Evolutionary conservation across 2,797 vertebrate genomes (phyloP).

Genomic region (Falco novaeseelandiae): DNA sequence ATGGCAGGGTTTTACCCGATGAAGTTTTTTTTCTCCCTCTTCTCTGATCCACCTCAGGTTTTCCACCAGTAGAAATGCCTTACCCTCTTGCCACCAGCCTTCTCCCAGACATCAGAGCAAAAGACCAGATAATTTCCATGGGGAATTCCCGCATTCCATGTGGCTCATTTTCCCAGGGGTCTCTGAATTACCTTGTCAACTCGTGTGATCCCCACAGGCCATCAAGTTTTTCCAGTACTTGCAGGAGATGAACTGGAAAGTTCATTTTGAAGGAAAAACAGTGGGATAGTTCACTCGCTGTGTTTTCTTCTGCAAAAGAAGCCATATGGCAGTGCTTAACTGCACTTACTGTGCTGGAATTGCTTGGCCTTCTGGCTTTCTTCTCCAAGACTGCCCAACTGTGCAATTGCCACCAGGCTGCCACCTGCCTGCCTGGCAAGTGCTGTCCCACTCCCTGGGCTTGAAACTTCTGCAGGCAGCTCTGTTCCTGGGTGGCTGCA

Average conservation of each 20-base stretch:
- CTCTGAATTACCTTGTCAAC: not conserved
- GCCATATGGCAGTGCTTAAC: conserved; percentile 9
- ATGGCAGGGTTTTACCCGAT: fast-evolving
- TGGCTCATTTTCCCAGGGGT: not conserved
- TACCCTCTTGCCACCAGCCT: not conserved
- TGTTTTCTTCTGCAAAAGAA: not conserved
- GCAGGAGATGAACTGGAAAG: not conserved
- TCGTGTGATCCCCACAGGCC: too few species aligned
- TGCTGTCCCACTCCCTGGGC: fast-evolving
- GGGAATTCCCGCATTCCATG: not conserved
- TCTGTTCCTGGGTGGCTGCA: not conserved
- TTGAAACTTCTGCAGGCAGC: not conserved
- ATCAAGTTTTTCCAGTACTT: not conserved
- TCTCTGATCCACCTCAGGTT: not conserved
- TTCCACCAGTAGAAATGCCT: not conserved
- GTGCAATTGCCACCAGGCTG: not conserved
- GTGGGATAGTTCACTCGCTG: not conserved
- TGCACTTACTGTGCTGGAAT: not conserved
- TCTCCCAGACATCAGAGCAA: not conserved
- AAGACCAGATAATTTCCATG: fast-evolving
- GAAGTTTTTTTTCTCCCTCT: not conserved
- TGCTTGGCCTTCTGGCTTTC: not conserved
- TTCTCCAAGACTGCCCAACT: conserved; percentile 11
- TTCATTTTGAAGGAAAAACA: not conserved
- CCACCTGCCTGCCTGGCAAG: conserved; percentile 2